phyloP scores from a whole-genome alignment of 2,797 vertebrate species.

The Acipenser oxyrinchus region DNA sequence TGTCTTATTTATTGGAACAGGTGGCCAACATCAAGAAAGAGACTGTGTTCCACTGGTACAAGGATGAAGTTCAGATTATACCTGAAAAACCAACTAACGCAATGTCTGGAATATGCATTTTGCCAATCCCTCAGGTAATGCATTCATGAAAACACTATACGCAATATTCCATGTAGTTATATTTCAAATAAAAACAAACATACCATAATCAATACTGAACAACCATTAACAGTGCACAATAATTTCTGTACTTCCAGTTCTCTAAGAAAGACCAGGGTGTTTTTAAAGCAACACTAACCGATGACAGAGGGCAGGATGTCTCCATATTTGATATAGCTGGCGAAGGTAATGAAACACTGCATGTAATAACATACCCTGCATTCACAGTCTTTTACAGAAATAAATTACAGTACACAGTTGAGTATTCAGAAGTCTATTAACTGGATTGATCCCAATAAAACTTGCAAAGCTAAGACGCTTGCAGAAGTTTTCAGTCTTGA shows the following conservation, averaged over 20 bases:
- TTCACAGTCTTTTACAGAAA: too few relatives aligned
- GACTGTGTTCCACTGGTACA: conserved; percentile 86
- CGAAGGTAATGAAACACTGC: conserved; percentile 63
- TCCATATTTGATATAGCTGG: conserved; percentile 80
- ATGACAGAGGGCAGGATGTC: conserved; percentile 88
- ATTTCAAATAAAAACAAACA: too few relatives aligned
- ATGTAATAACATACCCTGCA: too few relatives aligned
- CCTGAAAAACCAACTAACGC: conserved; percentile 66
- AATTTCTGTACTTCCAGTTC: conserved; percentile 52
- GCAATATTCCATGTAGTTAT: too few relatives aligned
- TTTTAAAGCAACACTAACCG: conserved; percentile 86
- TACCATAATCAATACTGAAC: too few relatives aligned
- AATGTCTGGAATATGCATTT: conserved; percentile 72
- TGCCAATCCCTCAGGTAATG: conserved; percentile 74
- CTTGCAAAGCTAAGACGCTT: too few relatives aligned
- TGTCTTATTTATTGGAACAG: conserved; percentile 41
- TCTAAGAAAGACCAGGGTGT: conserved; percentile 79
- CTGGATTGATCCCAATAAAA: too few relatives aligned
- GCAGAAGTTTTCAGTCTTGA: too few relatives aligned
- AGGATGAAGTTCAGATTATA: conserved; percentile 70
- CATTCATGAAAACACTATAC: not conserved
- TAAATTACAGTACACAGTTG: too few relatives aligned
- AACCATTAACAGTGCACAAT: too few relatives aligned
- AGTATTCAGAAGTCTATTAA: too few relatives aligned
- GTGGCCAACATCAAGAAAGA: conserved; percentile 92